phyloP scores from a whole-genome alignment of 2,797 vertebrate species.

The Gymnothorax javanicus region DNA sequence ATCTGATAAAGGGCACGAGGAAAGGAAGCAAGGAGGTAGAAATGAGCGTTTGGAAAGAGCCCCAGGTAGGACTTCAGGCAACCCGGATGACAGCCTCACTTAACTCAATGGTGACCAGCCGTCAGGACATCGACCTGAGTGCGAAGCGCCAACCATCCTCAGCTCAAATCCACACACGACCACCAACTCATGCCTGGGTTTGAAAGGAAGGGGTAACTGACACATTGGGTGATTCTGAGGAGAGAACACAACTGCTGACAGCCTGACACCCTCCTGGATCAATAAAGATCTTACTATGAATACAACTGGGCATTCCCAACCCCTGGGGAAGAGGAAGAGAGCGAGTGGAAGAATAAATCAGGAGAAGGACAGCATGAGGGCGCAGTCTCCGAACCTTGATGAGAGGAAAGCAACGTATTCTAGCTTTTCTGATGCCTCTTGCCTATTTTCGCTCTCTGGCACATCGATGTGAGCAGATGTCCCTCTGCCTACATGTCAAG shows the following conservation, averaged over 20 bases:
- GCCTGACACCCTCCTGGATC: too few species aligned
- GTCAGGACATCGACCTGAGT: too few species aligned
- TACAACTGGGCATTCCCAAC: neutral
- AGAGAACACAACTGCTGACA: neutral
- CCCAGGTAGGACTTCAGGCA: too few species aligned
- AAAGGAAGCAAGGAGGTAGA: too few species aligned
- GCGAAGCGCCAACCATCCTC: too few species aligned
- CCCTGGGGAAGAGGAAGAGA: neutral
- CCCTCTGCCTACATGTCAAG: constrained; percentile 3
- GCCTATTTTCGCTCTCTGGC: neutral
- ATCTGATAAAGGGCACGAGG: too few species aligned
- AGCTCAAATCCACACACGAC: too few species aligned
- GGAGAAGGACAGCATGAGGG: neutral
- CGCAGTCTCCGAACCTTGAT: neutral
- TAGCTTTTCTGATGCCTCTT: neutral
- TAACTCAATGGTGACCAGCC: too few species aligned
- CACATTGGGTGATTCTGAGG: neutral
- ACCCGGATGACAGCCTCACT: too few species aligned
- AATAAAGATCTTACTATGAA: neutral
- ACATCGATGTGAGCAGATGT: neutral
- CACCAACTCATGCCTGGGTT: too few species aligned
- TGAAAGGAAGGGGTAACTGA: too few species aligned
- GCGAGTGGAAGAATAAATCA: neutral
- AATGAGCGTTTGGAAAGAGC: too few species aligned
- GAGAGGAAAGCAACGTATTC: neutral